A percentile compares a stretch with the other conserved stretches of the same genome.
Conservation (phyloP, 2,797 vertebrate species). For the Enteromius thamalakanensis region DNA sequence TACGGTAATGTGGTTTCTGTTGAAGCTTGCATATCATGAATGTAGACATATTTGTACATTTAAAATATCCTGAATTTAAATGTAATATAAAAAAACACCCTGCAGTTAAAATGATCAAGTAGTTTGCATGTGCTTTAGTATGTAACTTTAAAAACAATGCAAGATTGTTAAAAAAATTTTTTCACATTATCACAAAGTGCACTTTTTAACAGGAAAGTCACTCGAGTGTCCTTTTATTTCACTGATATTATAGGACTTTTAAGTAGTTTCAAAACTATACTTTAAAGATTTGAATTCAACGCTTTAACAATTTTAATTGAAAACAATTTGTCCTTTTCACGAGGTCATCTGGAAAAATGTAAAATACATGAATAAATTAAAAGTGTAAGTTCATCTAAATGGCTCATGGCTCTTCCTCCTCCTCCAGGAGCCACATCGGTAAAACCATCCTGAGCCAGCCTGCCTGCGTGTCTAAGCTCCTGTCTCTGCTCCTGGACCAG, state of each 20-base stretch:
- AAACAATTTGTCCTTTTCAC: too few relatives aligned
- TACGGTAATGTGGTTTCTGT: too few relatives aligned
- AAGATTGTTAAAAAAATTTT: too few relatives aligned
- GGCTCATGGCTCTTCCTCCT: neutral
- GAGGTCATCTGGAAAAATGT: too few relatives aligned
- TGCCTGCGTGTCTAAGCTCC: conserved; percentile 96
- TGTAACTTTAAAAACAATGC: neutral
- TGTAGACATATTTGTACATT: neutral
- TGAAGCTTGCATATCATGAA: neutral
- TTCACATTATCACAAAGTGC: neutral
- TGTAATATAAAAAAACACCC: neutral
- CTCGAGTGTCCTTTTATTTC: too few relatives aligned
- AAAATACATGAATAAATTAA: too few relatives aligned
- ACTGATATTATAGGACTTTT: too few relatives aligned
- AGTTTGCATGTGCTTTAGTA: neutral
- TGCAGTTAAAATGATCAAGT: neutral
- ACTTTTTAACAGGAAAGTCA: neutral
- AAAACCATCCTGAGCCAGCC: conserved; percentile 98
- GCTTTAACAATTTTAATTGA: too few relatives aligned
- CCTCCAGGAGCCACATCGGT: conserved; percentile 93
- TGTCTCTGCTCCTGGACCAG: conserved; percentile 95
- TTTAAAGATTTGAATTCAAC: too few relatives aligned
- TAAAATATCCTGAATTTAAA: neutral
- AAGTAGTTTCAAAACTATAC: too few relatives aligned
- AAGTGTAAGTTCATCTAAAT: too few relatives aligned